Evolutionary conservation across 2,888 invertebrate species (phyloP).

Genomic region (Micropterix aruncella): DNA sequence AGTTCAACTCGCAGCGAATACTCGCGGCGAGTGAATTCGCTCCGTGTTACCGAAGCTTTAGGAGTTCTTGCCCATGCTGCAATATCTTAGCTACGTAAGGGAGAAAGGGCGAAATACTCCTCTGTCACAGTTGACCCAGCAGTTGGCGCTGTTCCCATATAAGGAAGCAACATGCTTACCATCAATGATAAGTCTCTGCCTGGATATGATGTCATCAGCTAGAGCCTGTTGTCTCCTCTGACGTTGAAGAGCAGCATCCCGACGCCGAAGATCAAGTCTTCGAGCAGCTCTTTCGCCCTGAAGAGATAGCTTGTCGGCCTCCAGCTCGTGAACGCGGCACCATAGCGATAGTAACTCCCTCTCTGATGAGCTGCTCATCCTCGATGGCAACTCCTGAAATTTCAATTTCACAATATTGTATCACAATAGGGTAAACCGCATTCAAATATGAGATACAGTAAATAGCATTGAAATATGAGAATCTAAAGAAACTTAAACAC

Average conservation of each 20-base stretch:
- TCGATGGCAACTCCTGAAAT: constrained; percentile 69
- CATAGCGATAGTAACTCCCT: constrained; percentile 77
- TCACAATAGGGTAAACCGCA: too few relatives aligned
- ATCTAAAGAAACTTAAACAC: too few relatives aligned
- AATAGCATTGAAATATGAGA: too few relatives aligned
- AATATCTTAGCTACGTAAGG: too few relatives aligned
- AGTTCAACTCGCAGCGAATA: too few relatives aligned
- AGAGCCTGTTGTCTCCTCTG: constrained; percentile 74
- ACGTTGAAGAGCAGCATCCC: constrained; percentile 70
- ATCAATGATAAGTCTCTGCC: constrained; percentile 75
- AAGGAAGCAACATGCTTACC: constrained; percentile 21
- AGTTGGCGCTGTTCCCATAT: background rate
- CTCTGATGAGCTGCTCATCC: constrained; percentile 79
- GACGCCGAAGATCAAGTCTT: constrained; percentile 72
- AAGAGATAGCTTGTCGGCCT: constrained; percentile 86
- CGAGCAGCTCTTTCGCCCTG: constrained; percentile 77
- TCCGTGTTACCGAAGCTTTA: too few relatives aligned
- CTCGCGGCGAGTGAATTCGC: too few relatives aligned
- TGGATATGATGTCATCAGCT: constrained; percentile 83
- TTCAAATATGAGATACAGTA: too few relatives aligned
- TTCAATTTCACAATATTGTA: too few relatives aligned
- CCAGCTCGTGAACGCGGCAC: constrained; percentile 84
- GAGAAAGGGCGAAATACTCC: background rate
- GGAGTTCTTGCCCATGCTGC: background rate
- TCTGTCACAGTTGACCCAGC: background rate